Conservation (phyloP, 2,113 vertebrate genomes). For the Emydura subglobosa region DNA sequence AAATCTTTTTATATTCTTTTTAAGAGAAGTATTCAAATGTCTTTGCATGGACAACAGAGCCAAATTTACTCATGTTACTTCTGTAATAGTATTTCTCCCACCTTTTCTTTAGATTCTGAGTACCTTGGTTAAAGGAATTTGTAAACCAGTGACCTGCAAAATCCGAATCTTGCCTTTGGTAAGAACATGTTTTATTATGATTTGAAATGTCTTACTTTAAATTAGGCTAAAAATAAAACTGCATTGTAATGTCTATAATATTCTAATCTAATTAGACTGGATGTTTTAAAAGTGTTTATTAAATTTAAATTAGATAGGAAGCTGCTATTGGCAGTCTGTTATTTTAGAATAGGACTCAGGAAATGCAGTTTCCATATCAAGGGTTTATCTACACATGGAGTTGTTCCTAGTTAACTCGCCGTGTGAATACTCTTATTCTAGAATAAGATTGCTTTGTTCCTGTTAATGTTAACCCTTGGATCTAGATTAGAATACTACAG, state of each 20-base stretch:
- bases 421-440: neutral
- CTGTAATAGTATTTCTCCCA: neutral
- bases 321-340: neutral
- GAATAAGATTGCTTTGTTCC: neutral
- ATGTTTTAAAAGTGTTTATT: too few species aligned
- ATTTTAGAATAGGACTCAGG: neutral
- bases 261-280: neutral
- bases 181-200: slow-evolving; percentile 61
- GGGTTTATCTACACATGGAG: neutral
- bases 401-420: neutral
- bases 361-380: neutral
- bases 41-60: neutral
- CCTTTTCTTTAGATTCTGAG: slow-evolving; percentile 85
- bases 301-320: too few species aligned
- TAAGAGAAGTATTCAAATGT: neutral
- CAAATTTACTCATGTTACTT: neutral
- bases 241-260: neutral
- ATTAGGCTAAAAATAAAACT: neutral
- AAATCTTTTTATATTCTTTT: neutral
- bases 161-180: slow-evolving; percentile 94
- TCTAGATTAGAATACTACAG: neutral
- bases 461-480: neutral
- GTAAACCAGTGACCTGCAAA: slow-evolving; percentile 94
- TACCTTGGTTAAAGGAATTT: slow-evolving; percentile 88
- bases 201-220: neutral